These are phyloP conservation scores for Telenomus remus DNA, from an alignment of 1,140 invertebrate genomes.

Conservation along the genomic window DNA sequence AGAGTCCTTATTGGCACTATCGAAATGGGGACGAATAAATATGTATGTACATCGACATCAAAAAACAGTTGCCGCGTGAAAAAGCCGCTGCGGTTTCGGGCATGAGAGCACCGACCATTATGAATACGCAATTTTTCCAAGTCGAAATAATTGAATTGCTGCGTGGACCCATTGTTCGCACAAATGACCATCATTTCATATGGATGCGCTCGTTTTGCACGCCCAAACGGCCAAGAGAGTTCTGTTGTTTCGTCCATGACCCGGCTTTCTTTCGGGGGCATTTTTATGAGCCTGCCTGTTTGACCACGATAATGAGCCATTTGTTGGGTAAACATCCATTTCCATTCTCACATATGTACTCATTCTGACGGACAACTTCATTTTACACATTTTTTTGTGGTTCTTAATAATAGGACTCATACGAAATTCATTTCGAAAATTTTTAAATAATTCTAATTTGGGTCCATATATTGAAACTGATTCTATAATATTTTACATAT, in stretches of 20 bases:
- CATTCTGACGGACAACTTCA: too few relatives aligned
- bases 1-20: slow-evolving; percentile 65
- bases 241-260: slow-evolving; percentile 4
- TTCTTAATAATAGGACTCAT: too few relatives aligned
- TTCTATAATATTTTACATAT: too few relatives aligned
- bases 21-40: slow-evolving; percentile 59
- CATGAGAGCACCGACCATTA: slow-evolving; percentile 41
- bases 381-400: too few relatives aligned
- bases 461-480: too few relatives aligned
- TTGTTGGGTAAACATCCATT: too few relatives aligned
- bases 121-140: slow-evolving; percentile 54
- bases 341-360: too few relatives aligned
- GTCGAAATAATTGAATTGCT: slow-evolving; percentile 54
- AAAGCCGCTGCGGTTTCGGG: slow-evolving; percentile 25
- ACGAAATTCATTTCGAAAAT: too few relatives aligned
- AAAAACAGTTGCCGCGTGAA: slow-evolving; percentile 44
- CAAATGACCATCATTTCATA: slow-evolving; percentile 45
- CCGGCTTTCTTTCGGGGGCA: slow-evolving; percentile 5
- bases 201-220: slow-evolving; percentile 26
- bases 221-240: slow-evolving; percentile 18
- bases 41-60: slow-evolving; percentile 47
- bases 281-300: slow-evolving; percentile 22
- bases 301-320: too few relatives aligned
- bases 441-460: too few relatives aligned
- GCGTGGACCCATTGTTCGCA: slow-evolving; percentile 40